Evolutionary conservation across 2,113 vertebrate species (phyloP).

Genomic region (Nycticryphes semicollaris): DNA sequence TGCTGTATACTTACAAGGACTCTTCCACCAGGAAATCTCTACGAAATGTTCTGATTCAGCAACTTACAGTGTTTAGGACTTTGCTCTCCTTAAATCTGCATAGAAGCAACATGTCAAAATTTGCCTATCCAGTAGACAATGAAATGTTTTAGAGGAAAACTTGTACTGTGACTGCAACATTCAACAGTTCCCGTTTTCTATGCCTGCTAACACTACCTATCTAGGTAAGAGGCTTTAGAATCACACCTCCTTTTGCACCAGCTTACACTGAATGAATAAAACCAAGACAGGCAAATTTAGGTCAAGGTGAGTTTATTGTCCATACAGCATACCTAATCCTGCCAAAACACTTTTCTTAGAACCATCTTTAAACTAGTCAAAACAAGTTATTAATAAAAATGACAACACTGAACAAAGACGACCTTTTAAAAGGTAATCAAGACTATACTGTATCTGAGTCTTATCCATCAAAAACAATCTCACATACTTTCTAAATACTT

Average conservation of each 20-base stretch:
- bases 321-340: slow-evolving; percentile 80
- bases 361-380: slow-evolving; percentile 78
- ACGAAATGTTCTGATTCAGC: background rate
- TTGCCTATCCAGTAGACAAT: background rate
- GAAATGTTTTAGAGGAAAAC: background rate
- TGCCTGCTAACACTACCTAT: background rate
- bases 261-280: background rate
- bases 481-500: slow-evolving; percentile 70
- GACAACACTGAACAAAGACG: slow-evolving; percentile 78
- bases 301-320: slow-evolving; percentile 90
- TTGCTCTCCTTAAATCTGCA: background rate
- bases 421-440: slow-evolving; percentile 70
- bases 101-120: background rate
- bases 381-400: slow-evolving; percentile 78
- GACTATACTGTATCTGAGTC: slow-evolving; percentile 63
- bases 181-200: background rate
- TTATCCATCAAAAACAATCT: slow-evolving; percentile 60
- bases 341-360: slow-evolving; percentile 80
- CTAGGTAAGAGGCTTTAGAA: background rate
- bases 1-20: fast-evolving
- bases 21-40: background rate
- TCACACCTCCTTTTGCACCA: background rate
- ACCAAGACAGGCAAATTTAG: slow-evolving; percentile 44
- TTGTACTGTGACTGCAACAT: background rate
- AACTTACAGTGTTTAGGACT: background rate